phyloP scores from a whole-genome alignment of 37 sponge, comb jelly and placozoan species.

The Geodia barretti region DNA sequence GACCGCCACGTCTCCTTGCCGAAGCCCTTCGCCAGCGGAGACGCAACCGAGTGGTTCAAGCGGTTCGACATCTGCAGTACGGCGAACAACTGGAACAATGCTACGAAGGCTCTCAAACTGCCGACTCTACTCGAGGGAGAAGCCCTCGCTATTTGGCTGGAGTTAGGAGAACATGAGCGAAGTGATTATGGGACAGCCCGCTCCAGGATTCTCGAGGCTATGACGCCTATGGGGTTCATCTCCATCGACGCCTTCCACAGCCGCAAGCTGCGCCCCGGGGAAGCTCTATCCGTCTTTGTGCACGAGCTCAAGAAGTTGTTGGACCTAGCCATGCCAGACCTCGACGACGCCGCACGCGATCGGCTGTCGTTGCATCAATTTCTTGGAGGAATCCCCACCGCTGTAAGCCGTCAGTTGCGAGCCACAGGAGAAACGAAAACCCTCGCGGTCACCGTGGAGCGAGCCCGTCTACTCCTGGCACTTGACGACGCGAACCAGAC shows the following conservation, averaged over 20 bases:
- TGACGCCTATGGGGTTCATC: constrained; percentile 15
- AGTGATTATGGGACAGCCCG: constrained; percentile 4
- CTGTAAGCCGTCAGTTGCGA: constrained; percentile 27
- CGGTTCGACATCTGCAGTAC: constrained; percentile 36
- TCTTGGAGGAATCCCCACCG: constrained; percentile 31
- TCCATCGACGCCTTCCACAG: constrained; percentile 44
- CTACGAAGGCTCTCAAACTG: constrained; percentile 25
- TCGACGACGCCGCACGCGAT: constrained; percentile 25
- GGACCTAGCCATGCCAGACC: constrained; percentile 60
- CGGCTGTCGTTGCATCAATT: constrained; percentile 57
- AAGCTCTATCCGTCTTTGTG: constrained; percentile 48
- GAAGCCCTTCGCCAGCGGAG: constrained; percentile 32
- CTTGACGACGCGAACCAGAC: too few relatives aligned
- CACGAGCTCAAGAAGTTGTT: constrained; percentile 44
- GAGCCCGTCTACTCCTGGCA: constrained; percentile 25
- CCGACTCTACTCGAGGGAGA: constrained; percentile 53
- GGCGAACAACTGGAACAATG: constrained; percentile 40
- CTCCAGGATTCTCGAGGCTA: background rate
- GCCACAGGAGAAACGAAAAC: constrained; percentile 24
- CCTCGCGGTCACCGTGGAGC: constrained; percentile 17
- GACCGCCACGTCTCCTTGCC: too few relatives aligned
- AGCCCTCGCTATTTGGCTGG: constrained; percentile 54
- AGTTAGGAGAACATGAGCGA: constrained; percentile 25
- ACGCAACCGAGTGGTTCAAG: constrained; percentile 34
- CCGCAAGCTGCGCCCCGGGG: constrained; percentile 28